Percentiles rank a stretch among this genome's conserved stretches.
phyloP scores from a whole-genome alignment of 2,113 vertebrate genomes.

The Alligator mississippiensis region DNA sequence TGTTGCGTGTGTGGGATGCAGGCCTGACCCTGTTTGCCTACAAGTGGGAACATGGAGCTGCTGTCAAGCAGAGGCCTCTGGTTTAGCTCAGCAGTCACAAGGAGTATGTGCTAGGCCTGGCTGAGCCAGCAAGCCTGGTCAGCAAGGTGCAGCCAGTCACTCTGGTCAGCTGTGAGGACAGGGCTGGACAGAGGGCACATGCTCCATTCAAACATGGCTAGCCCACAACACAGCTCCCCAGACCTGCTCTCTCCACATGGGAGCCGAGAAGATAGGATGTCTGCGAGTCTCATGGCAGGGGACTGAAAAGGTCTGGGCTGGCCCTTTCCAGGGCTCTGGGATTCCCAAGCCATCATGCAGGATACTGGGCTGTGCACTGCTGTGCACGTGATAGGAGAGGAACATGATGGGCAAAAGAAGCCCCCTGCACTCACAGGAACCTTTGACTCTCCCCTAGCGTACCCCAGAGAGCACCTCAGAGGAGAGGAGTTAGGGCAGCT shows the following conservation, averaged over 20 bases:
- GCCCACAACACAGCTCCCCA: background rate
- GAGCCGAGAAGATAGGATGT: background rate
- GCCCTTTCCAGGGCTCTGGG: slow-evolving; percentile 43
- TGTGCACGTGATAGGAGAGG: background rate
- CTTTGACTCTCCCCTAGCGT: too few relatives aligned
- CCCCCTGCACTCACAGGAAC: background rate
- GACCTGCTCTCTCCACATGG: background rate
- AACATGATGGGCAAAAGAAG: background rate
- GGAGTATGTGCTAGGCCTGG: too few relatives aligned
- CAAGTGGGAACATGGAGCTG: background rate
- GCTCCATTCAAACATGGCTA: background rate
- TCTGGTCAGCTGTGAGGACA: background rate
- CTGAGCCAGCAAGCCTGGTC: background rate
- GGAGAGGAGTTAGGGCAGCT: background rate
- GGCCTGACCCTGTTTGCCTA: too few relatives aligned
- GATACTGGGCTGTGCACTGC: background rate
- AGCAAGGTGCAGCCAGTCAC: background rate
- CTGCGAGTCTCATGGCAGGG: background rate
- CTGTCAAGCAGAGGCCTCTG: background rate
- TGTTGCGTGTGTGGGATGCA: background rate
- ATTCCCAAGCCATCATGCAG: background rate
- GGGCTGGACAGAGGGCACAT: background rate
- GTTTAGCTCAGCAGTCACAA: background rate
- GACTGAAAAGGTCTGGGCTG: background rate
- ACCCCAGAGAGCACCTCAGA: too few relatives aligned